phyloP scores from a whole-genome alignment of 2,888 invertebrate genomes.

The Isoperla grammatica region DNA sequence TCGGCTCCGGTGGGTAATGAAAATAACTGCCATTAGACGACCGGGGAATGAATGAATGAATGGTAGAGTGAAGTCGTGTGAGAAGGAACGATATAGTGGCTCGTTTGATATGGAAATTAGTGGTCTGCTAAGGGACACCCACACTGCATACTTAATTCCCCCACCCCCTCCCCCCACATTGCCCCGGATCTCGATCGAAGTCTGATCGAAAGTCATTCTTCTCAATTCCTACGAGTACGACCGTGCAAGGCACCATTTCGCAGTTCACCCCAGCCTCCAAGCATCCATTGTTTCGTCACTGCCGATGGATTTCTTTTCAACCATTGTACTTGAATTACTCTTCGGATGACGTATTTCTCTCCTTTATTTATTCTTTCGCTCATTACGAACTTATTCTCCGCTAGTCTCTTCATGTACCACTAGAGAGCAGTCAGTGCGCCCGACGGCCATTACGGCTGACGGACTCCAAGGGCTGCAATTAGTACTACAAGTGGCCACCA shows the following conservation, averaged over 20 bases:
- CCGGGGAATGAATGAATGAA: constrained; percentile 21
- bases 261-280: background rate
- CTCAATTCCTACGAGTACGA: background rate
- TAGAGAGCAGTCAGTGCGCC: too few relatives aligned
- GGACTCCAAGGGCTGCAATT: too few relatives aligned
- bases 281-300: constrained; percentile 13
- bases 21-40: constrained; percentile 29
- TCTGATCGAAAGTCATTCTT: constrained; percentile 23
- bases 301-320: constrained; percentile 8
- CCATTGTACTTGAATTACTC: constrained; percentile 23
- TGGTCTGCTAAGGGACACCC: constrained; percentile 24
- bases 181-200: constrained; percentile 19
- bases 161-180: constrained; percentile 4
- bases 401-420: too few relatives aligned
- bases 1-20: constrained; percentile 25
- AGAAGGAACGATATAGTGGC: constrained; percentile 24
- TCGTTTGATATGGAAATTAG: constrained; percentile 31
- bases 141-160: constrained; percentile 28
- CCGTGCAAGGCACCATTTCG: background rate
- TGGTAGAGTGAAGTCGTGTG: constrained; percentile 21
- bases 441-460: too few relatives aligned
- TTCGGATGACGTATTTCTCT: constrained; percentile 16
- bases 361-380: constrained; percentile 13
- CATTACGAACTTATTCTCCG: constrained; percentile 4
- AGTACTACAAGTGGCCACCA: constrained; percentile 21